Percentiles rank a stretch among this genome's conserved stretches.
phyloP scores from a whole-genome alignment of 2,888 invertebrate species.

The Eupithecia subumbrata region DNA sequence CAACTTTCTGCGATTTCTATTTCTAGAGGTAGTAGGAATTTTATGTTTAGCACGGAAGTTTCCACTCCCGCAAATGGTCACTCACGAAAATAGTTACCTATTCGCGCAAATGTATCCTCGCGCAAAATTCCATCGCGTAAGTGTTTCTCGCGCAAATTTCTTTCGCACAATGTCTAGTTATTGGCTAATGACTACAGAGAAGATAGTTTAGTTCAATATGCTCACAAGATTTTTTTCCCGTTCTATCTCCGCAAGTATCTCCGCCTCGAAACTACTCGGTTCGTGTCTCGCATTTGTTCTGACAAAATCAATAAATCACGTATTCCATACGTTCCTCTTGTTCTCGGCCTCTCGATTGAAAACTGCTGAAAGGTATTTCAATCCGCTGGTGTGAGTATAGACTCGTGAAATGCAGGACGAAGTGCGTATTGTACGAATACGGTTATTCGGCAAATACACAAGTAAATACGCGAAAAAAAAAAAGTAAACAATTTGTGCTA shows the following conservation, averaged over 20 bases:
- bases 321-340: slow-evolving; percentile 31
- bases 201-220: background rate
- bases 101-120: too few relatives aligned
- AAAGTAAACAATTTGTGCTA: too few relatives aligned
- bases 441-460: background rate
- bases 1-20: too few relatives aligned
- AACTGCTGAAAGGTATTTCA: slow-evolving; percentile 33
- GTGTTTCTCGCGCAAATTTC: too few relatives aligned
- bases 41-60: too few relatives aligned
- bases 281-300: slow-evolving; percentile 43
- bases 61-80: too few relatives aligned
- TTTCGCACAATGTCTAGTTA: too few relatives aligned
- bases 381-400: slow-evolving; percentile 7
- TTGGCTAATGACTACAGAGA: background rate
- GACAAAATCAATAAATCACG: slow-evolving; percentile 42
- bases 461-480: too few relatives aligned
- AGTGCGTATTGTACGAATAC: background rate
- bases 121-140: too few relatives aligned
- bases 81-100: too few relatives aligned
- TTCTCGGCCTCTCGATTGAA: slow-evolving; percentile 37
- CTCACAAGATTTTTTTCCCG: background rate
- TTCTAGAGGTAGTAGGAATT: too few relatives aligned
- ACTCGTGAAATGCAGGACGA: background rate
- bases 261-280: slow-evolving; percentile 31
- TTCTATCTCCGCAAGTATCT: slow-evolving; percentile 15